Percentiles rank a stretch among this genome's conserved stretches.
These are phyloP conservation scores for Pristiophorus japonicus DNA, from an alignment of 2,113 vertebrate genomes.

Conservation along the genomic window DNA sequence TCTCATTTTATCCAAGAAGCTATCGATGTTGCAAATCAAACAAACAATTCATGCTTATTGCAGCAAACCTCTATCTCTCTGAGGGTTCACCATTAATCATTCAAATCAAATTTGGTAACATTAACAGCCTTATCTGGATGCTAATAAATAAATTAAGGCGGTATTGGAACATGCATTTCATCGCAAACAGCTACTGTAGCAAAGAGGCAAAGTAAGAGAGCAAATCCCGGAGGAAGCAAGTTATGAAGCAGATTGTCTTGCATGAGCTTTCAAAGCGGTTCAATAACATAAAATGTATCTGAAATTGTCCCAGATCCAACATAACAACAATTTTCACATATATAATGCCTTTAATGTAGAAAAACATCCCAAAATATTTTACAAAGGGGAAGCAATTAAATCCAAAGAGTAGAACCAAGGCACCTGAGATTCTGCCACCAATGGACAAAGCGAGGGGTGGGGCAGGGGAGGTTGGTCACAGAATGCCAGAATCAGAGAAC, in stretches of 20 bases:
- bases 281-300: not conserved
- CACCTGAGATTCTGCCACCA: not conserved
- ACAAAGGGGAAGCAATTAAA: not conserved
- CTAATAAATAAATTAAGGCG: not conserved
- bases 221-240: not conserved
- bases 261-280: not conserved
- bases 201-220: slow-evolving; percentile 9
- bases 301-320: not conserved
- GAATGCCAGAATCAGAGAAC: not conserved
- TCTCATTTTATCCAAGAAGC: not conserved
- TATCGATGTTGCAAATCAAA: not conserved
- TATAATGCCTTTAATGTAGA: not conserved
- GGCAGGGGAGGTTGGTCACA: too few relatives aligned
- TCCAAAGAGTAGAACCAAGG: not conserved
- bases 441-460: not conserved
- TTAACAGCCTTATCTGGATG: not conserved
- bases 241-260: not conserved
- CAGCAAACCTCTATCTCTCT: not conserved
- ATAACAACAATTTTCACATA: not conserved
- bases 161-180: not conserved
- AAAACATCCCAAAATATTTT: not conserved
- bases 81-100: not conserved
- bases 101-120: not conserved
- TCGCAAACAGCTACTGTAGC: not conserved
- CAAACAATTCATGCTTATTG: not conserved